A percentile compares a stretch with the other conserved stretches of the same genome.
Evolutionary conservation across 2,113 vertebrate species (phyloP).

Genomic region (Atractosteus spatula): DNA sequence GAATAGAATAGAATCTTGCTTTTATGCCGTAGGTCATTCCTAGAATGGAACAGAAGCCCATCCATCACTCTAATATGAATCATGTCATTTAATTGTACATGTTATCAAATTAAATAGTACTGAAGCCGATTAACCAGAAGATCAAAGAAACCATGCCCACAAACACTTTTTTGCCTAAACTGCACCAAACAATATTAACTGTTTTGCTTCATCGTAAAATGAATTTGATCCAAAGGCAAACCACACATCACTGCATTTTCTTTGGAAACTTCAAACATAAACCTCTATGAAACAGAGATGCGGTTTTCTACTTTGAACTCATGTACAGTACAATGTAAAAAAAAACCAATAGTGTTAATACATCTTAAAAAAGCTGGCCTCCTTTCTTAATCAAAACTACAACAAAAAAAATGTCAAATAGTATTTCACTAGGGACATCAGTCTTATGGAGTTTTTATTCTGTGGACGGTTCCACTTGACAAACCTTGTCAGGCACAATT

Average conservation of each 20-base stretch:
- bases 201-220: constrained; percentile 44
- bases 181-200: constrained; percentile 51
- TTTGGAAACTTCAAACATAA: constrained; percentile 51
- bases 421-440: constrained; percentile 1
- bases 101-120: constrained; percentile 32
- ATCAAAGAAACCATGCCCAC: constrained; percentile 55
- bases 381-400: constrained; percentile 11
- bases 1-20: constrained; percentile 11
- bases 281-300: constrained; percentile 38
- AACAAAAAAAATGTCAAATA: not conserved
- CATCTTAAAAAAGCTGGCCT: constrained; percentile 25
- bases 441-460: not conserved
- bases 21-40: constrained; percentile 31
- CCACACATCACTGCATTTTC: constrained; percentile 29
- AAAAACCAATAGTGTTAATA: not conserved
- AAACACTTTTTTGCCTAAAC: constrained; percentile 65
- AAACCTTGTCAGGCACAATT: constrained; percentile 6
- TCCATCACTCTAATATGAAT: not conserved
- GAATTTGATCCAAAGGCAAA: constrained; percentile 29
- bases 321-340: constrained; percentile 32
- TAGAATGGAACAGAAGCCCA: constrained; percentile 13
- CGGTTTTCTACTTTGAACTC: constrained; percentile 52
- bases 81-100: constrained; percentile 5
- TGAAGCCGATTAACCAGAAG: constrained; percentile 43
- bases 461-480: not conserved